Conservation (phyloP, 2,113 vertebrate genomes). For the Cathartes aura region DNA sequence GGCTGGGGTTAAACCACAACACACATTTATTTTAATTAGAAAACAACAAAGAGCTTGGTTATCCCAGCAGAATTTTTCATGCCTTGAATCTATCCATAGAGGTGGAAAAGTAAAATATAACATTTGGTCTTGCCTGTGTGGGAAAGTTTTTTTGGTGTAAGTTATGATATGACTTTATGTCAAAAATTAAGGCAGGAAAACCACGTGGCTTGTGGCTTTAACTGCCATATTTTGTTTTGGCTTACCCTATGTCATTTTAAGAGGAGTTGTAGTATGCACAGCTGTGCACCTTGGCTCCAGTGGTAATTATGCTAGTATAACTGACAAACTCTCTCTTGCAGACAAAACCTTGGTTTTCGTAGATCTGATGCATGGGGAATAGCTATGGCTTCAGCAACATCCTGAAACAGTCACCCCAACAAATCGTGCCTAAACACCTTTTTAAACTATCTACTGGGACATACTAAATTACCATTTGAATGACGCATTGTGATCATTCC, state of each 20-base stretch:
- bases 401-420: not conserved
- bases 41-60: not conserved
- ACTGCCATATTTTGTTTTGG: not conserved
- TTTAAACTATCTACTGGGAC: not conserved
- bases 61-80: not conserved
- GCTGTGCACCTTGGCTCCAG: slow-evolving; percentile 18
- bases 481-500: not conserved
- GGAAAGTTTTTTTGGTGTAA: not conserved
- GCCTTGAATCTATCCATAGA: not conserved
- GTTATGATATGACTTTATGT: not conserved
- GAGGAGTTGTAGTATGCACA: not conserved
- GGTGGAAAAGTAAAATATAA: not conserved
- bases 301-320: not conserved
- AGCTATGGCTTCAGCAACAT: not conserved
- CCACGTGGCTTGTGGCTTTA: not conserved
- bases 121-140: not conserved
- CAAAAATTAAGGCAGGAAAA: not conserved
- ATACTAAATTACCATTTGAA: not conserved
- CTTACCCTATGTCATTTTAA: not conserved
- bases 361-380: not conserved
- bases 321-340: not conserved
- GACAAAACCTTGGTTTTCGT: not conserved
- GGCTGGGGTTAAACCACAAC: too few relatives aligned
- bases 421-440: not conserved
- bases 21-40: not conserved